A percentile compares a stretch with the other conserved stretches of the same genome.
These are phyloP conservation scores for Petrophora chlorosata DNA, from an alignment of 2,888 invertebrate genomes.

Conservation along the genomic window DNA sequence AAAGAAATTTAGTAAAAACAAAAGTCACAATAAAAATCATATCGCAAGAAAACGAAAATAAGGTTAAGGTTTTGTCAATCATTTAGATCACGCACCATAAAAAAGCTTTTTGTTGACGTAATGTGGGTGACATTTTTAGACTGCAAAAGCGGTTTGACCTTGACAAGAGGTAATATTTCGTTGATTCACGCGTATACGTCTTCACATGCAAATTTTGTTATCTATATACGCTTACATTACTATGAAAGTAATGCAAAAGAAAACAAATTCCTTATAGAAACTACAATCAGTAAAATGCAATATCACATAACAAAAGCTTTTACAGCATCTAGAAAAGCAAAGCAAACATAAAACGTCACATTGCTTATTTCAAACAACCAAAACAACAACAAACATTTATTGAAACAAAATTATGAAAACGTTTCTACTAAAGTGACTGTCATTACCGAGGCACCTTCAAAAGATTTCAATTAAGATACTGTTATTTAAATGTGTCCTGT, in stretches of 20 bases:
- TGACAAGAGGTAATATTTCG: background rate
- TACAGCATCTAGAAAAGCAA: background rate
- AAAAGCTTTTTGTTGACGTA: slow-evolving; percentile 14
- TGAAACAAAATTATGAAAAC: slow-evolving; percentile 16
- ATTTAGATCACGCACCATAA: slow-evolving; percentile 14
- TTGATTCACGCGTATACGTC: slow-evolving; percentile 1
- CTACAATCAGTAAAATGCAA: too few relatives aligned
- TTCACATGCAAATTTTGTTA: too few relatives aligned
- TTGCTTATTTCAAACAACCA: slow-evolving; percentile 2
- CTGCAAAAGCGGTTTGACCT: slow-evolving; percentile 14
- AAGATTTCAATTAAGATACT: slow-evolving; percentile 68
- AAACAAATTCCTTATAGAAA: too few relatives aligned
- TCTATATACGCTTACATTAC: too few relatives aligned
- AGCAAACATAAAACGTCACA: background rate
- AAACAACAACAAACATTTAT: slow-evolving; percentile 3
- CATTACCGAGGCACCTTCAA: slow-evolving; percentile 31
- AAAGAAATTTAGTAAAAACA: too few relatives aligned
- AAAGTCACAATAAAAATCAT: slow-evolving; percentile 6
- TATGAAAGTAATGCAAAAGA: too few relatives aligned
- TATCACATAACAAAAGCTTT: background rate
- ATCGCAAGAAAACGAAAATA: slow-evolving; percentile 1
- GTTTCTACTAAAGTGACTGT: slow-evolving; percentile 36
- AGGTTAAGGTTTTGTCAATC: slow-evolving; percentile 7
- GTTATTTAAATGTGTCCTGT: slow-evolving; percentile 61
- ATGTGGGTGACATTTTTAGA: slow-evolving; percentile 15